phyloP scores from a whole-genome alignment of 1,140 invertebrate species.

The Aradophagus sp. region DNA sequence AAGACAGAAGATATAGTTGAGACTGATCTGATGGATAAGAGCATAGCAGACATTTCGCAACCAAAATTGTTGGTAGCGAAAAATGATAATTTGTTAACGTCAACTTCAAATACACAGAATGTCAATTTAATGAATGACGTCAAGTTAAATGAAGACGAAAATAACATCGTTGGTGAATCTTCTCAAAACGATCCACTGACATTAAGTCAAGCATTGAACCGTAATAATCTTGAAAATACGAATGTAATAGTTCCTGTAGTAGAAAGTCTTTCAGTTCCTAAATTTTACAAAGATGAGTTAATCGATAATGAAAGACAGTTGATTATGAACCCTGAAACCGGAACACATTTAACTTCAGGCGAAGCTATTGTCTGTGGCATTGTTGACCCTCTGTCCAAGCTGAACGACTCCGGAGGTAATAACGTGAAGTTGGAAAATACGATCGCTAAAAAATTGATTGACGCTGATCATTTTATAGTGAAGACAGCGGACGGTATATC shows the following conservation, averaged over 20 bases:
- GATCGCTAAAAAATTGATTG: constrained; percentile 84
- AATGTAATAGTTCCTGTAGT: constrained; percentile 89
- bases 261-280: constrained; percentile 86
- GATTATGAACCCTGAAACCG: constrained; percentile 93
- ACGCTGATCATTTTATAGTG: constrained; percentile 83
- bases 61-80: constrained; percentile 73
- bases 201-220: constrained; percentile 88
- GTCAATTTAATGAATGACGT: too few species aligned
- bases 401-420: constrained; percentile 76
- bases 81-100: constrained; percentile 56
- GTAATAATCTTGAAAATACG: constrained; percentile 83
- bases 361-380: constrained; percentile 92
- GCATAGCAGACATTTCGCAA: constrained; percentile 82
- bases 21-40: constrained; percentile 83
- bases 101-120: constrained; percentile 84
- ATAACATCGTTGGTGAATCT: constrained; percentile 89
- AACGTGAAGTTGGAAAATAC: constrained; percentile 86
- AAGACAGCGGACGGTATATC: constrained; percentile 79
- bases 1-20: constrained; percentile 81
- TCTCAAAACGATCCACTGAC: constrained; percentile 85
- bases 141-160: too few species aligned
- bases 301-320: constrained; percentile 85
- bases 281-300: constrained; percentile 87
- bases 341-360: constrained; percentile 81
- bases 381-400: constrained; percentile 83